A percentile compares a stretch with the other conserved stretches of the same genome.
Evolutionary conservation across 2,113 vertebrate species (phyloP).

Genomic region (Albula goreensis): DNA sequence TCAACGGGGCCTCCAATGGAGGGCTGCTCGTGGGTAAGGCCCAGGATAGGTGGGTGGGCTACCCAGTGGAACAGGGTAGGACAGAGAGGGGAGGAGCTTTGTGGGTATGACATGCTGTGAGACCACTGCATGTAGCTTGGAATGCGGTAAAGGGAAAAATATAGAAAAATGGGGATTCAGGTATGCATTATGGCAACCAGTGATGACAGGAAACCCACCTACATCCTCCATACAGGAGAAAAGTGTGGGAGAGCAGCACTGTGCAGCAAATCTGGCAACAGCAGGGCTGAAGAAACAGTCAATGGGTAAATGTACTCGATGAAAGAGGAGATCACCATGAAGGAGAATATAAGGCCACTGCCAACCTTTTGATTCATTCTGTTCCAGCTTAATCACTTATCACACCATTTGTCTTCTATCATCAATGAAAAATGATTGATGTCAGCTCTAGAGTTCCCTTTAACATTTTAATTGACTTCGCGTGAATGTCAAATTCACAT

Average conservation of each 20-base stretch:
- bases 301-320: too few species aligned
- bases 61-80: not conserved
- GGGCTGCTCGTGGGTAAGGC: conserved; percentile 69
- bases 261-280: too few species aligned
- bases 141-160: too few species aligned
- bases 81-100: not conserved
- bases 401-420: not conserved
- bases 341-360: not conserved
- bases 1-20: conserved; percentile 73
- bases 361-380: not conserved
- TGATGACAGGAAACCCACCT: too few species aligned
- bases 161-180: too few species aligned
- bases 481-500: not conserved
- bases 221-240: too few species aligned
- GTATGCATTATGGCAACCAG: too few species aligned
- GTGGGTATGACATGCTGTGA: too few species aligned
- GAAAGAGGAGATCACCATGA: too few species aligned
- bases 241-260: too few species aligned
- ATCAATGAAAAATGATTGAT: not conserved
- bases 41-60: not conserved
- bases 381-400: not conserved
- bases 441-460: not conserved
- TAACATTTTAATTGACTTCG: not conserved
- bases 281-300: too few species aligned
- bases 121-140: too few species aligned